phyloP scores from a whole-genome alignment of 2,113 vertebrate genomes.

The Macquaria australasica region DNA sequence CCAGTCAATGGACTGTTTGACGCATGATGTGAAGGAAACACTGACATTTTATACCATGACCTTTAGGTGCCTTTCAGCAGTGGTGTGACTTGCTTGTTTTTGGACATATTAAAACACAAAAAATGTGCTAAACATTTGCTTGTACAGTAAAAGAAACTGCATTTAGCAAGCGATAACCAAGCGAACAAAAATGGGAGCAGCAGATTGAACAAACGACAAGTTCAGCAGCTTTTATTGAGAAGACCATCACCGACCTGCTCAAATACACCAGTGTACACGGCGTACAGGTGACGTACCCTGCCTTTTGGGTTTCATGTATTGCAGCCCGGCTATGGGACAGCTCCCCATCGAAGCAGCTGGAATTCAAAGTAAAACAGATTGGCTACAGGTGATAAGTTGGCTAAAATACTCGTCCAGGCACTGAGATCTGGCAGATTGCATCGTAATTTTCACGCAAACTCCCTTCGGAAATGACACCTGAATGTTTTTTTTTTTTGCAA shows the following conservation, averaged over 20 bases:
- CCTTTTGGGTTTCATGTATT: slow-evolving; percentile 6
- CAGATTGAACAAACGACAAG: background rate
- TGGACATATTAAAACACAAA: background rate
- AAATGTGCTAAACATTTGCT: background rate
- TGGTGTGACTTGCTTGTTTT: slow-evolving; percentile 5
- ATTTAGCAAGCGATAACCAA: background rate
- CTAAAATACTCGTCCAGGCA: background rate
- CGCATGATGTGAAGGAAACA: slow-evolving; percentile 32
- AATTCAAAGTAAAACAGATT: background rate
- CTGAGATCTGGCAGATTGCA: background rate
- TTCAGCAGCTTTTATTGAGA: slow-evolving; percentile 4
- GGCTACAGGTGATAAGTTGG: background rate
- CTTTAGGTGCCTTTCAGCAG: slow-evolving; percentile 43
- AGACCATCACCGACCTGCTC: slow-evolving; percentile 3
- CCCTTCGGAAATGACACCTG: slow-evolving; percentile 59
- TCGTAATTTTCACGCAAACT: slow-evolving; percentile 30
- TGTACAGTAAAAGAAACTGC: background rate
- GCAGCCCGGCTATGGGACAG: background rate
- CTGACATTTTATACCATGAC: slow-evolving; percentile 12
- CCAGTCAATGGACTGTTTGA: slow-evolving; percentile 1
- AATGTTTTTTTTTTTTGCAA: slow-evolving; percentile 59
- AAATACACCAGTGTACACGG: background rate
- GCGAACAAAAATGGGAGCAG: background rate
- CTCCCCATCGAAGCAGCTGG: background rate
- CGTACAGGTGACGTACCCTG: background rate